phyloP scores from a whole-genome alignment of 35 echinoderm and acorn worm species.

The Heliocidaris tuberculata region DNA sequence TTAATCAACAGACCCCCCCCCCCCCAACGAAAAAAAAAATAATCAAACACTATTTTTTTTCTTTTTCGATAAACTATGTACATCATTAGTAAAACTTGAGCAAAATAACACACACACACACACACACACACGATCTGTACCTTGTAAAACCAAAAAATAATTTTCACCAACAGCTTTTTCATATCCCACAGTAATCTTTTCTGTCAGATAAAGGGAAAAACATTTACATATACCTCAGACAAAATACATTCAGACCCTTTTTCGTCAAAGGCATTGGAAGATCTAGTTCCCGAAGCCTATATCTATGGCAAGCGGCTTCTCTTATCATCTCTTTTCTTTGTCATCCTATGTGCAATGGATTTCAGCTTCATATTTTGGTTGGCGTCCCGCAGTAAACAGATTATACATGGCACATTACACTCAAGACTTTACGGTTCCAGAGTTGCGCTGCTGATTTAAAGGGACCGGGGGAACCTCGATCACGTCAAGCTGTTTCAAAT shows the following conservation, averaged over 20 bases:
- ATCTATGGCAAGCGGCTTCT: background rate
- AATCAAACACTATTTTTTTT: no score
- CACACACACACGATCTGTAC: background rate
- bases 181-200: background rate
- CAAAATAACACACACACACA: background rate
- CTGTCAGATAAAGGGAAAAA: background rate
- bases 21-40: no score
- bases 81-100: no score
- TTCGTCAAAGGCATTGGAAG: no score
- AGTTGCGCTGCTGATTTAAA: background rate
- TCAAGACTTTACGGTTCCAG: constrained; percentile 2
- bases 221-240: background rate
- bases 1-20: no score
- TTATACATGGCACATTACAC: constrained; percentile 32
- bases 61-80: no score
- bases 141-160: background rate
- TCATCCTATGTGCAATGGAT: background rate
- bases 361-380: background rate
- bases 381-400: constrained; percentile 25
- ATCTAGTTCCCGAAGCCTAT: background rate
- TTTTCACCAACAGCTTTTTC: background rate
- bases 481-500: no score
- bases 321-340: background rate
- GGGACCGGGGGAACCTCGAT: background rate
- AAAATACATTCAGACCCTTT: background rate